Percentiles rank a stretch among this genome's conserved stretches.
These are phyloP conservation scores for Troglohyphantes excavatus DNA, from an alignment of 2,888 invertebrate genomes.

Conservation along the genomic window DNA sequence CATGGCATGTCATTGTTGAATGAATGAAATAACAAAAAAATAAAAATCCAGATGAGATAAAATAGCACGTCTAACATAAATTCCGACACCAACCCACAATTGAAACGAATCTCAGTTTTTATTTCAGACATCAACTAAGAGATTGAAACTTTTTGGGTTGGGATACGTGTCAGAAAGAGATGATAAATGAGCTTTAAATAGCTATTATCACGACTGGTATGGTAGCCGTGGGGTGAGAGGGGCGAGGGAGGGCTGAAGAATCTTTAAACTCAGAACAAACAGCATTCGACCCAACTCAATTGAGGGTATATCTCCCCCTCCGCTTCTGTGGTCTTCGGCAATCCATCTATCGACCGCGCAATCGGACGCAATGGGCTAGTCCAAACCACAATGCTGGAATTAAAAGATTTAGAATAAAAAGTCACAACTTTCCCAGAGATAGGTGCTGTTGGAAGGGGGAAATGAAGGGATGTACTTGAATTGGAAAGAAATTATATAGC, in stretches of 20 bases:
- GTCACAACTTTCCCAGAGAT: too few species aligned
- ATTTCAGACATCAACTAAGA: background rate
- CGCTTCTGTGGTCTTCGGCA: background rate
- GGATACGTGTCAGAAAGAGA: slow-evolving; percentile 49
- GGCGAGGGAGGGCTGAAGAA: background rate
- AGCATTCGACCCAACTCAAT: background rate
- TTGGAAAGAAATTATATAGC: too few species aligned
- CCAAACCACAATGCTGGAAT: too few species aligned
- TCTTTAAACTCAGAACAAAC: background rate
- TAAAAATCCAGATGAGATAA: background rate
- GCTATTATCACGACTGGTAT: slow-evolving; percentile 63
- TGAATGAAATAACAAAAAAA: background rate
- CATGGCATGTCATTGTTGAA: background rate
- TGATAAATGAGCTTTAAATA: slow-evolving; percentile 78
- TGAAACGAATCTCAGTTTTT: background rate
- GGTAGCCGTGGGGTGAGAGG: background rate
- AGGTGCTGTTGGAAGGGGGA: too few species aligned
- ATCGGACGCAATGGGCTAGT: too few species aligned
- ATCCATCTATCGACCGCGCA: background rate
- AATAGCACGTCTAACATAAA: background rate
- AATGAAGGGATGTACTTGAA: too few species aligned
- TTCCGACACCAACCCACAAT: slow-evolving; percentile 1
- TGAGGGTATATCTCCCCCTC: background rate
- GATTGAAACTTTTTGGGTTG: slow-evolving; percentile 16
- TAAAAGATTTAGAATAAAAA: too few species aligned